These are phyloP conservation scores for Hoplias malabaricus DNA, from an alignment of 2,113 vertebrate genomes.

Conservation along the genomic window DNA sequence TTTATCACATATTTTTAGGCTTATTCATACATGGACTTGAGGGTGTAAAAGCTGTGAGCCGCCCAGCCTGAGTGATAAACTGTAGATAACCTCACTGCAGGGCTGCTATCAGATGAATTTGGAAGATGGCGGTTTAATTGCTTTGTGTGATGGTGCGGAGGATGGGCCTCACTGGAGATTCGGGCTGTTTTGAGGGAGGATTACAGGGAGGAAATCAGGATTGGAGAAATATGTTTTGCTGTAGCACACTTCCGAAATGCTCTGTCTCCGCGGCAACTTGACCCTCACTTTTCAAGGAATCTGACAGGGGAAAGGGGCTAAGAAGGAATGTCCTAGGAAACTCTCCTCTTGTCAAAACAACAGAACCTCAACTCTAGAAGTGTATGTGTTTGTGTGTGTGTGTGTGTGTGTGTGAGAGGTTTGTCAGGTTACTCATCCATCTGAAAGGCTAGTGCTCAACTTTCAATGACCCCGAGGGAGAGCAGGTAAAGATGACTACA, in stretches of 20 bases:
- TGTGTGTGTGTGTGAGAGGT: slow-evolving; percentile 9
- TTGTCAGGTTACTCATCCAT: slow-evolving; percentile 58
- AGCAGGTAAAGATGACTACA: slow-evolving; percentile 51
- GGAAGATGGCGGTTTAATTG: slow-evolving; percentile 41
- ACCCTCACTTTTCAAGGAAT: slow-evolving; percentile 41
- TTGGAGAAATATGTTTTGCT: slow-evolving; percentile 25
- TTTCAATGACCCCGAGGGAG: slow-evolving; percentile 56
- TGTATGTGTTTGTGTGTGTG: slow-evolving; percentile 17
- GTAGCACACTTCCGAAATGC: slow-evolving; percentile 2
- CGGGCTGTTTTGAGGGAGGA: slow-evolving; percentile 9
- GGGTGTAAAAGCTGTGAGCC: neutral
- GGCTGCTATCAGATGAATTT: slow-evolving; percentile 25
- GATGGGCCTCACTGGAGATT: slow-evolving; percentile 13
- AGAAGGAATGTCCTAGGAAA: slow-evolving; percentile 28
- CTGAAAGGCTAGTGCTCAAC: slow-evolving; percentile 60
- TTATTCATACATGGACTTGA: neutral
- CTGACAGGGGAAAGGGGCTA: slow-evolving; percentile 13
- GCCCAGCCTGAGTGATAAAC: slow-evolving; percentile 22
- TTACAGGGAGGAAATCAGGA: slow-evolving; percentile 29
- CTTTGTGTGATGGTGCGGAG: slow-evolving; percentile 31
- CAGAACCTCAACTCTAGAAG: neutral
- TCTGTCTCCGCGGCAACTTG: slow-evolving; percentile 26
- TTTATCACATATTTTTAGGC: neutral
- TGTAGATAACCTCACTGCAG: slow-evolving; percentile 23
- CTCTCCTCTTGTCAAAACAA: slow-evolving; percentile 38